Conservation (phyloP, 2,113 vertebrate species). For the Tautogolabrus adspersus region DNA sequence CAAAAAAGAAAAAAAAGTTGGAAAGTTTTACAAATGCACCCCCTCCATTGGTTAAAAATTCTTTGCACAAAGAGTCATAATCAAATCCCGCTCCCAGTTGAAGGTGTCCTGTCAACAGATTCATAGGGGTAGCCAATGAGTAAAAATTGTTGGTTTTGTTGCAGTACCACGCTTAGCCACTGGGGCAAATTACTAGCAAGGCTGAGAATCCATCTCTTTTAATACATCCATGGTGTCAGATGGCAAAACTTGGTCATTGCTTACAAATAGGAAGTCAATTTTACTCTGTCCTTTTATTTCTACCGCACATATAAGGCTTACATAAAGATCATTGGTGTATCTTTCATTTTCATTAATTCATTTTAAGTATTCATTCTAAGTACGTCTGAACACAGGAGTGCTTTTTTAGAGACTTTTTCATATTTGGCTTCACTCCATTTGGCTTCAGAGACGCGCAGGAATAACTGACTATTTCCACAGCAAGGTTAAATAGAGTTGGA, state of each 20-base stretch:
- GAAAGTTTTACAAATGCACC: neutral
- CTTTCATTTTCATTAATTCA: neutral
- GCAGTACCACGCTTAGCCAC: neutral
- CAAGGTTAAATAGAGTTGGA: slow-evolving; percentile 29
- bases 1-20: too few relatives aligned
- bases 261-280: neutral
- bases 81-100: neutral
- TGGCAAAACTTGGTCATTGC: slow-evolving; percentile 22
- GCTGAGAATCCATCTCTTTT: neutral
- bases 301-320: slow-evolving; percentile 21
- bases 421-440: neutral
- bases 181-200: neutral
- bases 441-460: slow-evolving; percentile 11
- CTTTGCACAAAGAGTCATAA: too few relatives aligned
- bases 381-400: neutral
- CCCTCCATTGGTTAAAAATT: neutral
- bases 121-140: neutral
- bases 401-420: neutral
- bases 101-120: neutral
- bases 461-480: slow-evolving; percentile 8
- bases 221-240: slow-evolving; percentile 31
- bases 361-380: neutral
- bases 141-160: neutral
- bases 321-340: slow-evolving; percentile 6
- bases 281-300: neutral